phyloP scores from a whole-genome alignment of 2,797 vertebrate genomes.

The Borostomias antarcticus region DNA sequence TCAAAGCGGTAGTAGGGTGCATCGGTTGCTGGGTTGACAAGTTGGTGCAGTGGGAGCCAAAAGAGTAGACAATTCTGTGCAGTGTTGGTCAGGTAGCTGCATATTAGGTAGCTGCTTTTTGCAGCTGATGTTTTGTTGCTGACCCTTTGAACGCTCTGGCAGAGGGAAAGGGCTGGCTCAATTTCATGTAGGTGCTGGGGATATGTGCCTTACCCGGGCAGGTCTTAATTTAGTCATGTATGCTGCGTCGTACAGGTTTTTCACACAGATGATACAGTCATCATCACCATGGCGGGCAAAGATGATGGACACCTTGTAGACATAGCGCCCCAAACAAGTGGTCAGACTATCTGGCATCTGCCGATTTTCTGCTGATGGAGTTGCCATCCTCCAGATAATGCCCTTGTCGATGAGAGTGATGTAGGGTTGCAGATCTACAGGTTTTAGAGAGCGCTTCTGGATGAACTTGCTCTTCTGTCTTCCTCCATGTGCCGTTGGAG shows the following conservation, averaged over 20 bases:
- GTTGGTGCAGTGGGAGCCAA: conserved; percentile 16
- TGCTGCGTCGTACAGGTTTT: not conserved
- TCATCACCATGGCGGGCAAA: not conserved
- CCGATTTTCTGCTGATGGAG: not conserved
- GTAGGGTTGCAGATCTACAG: conserved; percentile 2
- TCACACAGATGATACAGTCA: not conserved
- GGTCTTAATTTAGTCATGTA: not conserved
- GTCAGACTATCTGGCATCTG: not conserved
- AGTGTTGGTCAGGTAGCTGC: not conserved
- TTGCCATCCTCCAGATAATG: conserved; percentile 1
- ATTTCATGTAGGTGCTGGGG: not conserved
- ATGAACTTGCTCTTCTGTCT: conserved; percentile 17
- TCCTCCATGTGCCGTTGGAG: not conserved
- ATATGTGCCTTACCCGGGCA: conserved; percentile 1
- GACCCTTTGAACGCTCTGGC: conserved; percentile 3
- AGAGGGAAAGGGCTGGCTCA: conserved; percentile 5
- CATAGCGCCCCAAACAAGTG: not conserved
- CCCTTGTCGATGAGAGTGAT: conserved; percentile 5
- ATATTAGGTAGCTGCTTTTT: conserved; percentile 1
- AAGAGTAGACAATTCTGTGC: conserved; percentile 8
- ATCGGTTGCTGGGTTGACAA: conserved; percentile 10
- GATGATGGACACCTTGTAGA: not conserved
- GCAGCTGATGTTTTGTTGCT: not conserved
- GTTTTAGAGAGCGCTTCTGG: not conserved
- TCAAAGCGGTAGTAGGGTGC: conserved; percentile 3